Evolutionary conservation across 1,140 invertebrate genomes (phyloP).

Genomic region (Eurytemora carolleeae): DNA sequence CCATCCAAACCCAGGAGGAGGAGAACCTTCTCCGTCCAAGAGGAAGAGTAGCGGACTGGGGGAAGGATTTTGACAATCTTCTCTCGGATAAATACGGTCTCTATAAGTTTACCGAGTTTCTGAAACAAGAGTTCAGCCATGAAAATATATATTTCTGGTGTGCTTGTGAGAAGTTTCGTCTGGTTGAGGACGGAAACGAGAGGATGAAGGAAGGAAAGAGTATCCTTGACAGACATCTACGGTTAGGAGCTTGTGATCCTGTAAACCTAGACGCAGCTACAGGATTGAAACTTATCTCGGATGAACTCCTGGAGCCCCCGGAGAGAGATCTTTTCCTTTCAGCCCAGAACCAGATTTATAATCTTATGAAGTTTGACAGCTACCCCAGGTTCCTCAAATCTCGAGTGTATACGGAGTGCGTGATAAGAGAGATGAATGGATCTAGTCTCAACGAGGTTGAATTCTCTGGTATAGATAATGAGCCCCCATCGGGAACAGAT

Average conservation of each 20-base stretch:
- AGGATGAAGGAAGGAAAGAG: conserved; percentile 31
- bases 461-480: neutral
- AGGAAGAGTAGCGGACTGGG: conserved; percentile 39
- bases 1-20: neutral
- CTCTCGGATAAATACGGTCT: conserved; percentile 62
- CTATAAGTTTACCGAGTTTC: conserved; percentile 74
- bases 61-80: conserved; percentile 68
- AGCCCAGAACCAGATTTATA: conserved; percentile 82
- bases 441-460: conserved; percentile 21
- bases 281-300: conserved; percentile 25
- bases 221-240: conserved; percentile 51
- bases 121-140: conserved; percentile 86
- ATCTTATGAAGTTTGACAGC: conserved; percentile 94
- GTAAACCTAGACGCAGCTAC: conserved; percentile 72
- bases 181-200: conserved; percentile 25
- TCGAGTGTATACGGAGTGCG: conserved; percentile 63
- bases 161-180: conserved; percentile 61
- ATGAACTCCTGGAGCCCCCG: conserved; percentile 27
- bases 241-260: conserved; percentile 52
- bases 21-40: neutral
- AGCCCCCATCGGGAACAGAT: neutral
- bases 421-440: conserved; percentile 34
- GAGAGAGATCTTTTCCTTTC: conserved; percentile 46
- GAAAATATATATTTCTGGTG: conserved; percentile 95
- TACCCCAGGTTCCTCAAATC: conserved; percentile 85